Conservation (phyloP, 2,113 vertebrate species). For the Stegastes partitus region DNA sequence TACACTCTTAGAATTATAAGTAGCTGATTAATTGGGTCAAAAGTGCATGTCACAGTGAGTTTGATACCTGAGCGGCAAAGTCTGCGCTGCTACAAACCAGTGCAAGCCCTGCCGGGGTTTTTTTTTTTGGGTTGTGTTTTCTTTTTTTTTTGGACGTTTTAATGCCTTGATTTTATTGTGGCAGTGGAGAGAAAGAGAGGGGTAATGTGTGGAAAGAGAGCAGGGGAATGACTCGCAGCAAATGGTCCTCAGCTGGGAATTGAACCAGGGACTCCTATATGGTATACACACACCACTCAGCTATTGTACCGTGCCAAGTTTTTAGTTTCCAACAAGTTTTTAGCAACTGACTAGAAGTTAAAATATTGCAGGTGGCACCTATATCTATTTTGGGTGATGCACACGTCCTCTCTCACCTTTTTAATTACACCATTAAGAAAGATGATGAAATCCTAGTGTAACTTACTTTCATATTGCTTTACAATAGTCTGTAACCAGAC, state of each 20-base stretch:
- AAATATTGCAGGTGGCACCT: constrained; percentile 51
- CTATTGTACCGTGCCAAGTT: constrained; percentile 1
- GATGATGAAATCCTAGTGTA: constrained; percentile 83
- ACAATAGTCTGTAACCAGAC: constrained; percentile 78
- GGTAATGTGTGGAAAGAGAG: no score
- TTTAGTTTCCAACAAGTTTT: constrained; percentile 39
- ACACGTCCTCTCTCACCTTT: constrained; percentile 55
- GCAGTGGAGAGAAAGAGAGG: no score
- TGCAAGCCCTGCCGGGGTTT: constrained; percentile 33
- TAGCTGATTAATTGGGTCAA: constrained; percentile 77
- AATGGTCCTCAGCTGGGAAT: no score
- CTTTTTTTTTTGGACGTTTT: no score
- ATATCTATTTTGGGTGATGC: constrained; percentile 45
- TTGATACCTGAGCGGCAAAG: constrained; percentile 56
- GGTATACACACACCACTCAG: no score
- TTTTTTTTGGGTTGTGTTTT: no score
- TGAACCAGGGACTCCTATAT: no score
- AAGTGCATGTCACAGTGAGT: constrained; percentile 58
- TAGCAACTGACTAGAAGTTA: constrained; percentile 27
- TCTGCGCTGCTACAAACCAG: constrained; percentile 17
- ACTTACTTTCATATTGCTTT: constrained; percentile 76
- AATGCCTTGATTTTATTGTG: no score
- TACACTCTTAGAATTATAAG: constrained; percentile 55
- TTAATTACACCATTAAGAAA: constrained; percentile 74
- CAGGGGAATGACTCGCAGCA: no score